Conservation (phyloP, 2,113 vertebrate genomes). For the Otis tarda region DNA sequence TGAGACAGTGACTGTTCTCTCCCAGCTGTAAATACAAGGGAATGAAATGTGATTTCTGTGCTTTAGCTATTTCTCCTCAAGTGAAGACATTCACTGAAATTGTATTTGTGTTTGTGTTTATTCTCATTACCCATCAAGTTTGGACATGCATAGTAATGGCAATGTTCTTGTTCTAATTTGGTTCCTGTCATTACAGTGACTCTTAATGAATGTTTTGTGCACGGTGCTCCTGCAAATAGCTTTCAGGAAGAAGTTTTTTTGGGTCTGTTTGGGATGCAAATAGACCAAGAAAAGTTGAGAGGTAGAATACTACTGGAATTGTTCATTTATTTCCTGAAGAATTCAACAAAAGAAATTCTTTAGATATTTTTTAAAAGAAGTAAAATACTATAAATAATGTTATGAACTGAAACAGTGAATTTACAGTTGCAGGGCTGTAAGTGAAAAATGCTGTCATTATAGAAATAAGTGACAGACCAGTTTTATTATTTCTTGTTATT, state of each 20-base stretch:
- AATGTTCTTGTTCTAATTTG: conserved; percentile 2
- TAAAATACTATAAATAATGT: not conserved
- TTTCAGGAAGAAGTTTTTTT: conserved; percentile 1
- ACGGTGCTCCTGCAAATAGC: not conserved
- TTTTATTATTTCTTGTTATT: not conserved
- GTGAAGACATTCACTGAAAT: not conserved
- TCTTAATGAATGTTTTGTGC: not conserved
- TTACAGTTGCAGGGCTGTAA: not conserved
- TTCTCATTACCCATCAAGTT: not conserved
- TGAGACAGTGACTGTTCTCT: not conserved
- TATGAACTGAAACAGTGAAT: not conserved
- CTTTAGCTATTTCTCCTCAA: not conserved
- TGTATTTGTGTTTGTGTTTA: not conserved
- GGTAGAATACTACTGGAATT: not conserved
- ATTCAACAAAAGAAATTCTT: not conserved
- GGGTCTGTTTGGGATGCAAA: not conserved
- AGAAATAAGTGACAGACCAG: not conserved
- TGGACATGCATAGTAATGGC: not conserved
- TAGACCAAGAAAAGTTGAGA: not conserved
- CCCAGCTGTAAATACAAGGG: not conserved
- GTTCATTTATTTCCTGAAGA: not conserved
- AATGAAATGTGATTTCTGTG: not conserved
- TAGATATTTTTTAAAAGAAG: not conserved
- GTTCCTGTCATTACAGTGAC: not conserved
- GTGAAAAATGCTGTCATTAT: not conserved